These are phyloP conservation scores for Rhadinocentrus ornatus DNA, from an alignment of 2,797 vertebrate species.

Conservation along the genomic window DNA sequence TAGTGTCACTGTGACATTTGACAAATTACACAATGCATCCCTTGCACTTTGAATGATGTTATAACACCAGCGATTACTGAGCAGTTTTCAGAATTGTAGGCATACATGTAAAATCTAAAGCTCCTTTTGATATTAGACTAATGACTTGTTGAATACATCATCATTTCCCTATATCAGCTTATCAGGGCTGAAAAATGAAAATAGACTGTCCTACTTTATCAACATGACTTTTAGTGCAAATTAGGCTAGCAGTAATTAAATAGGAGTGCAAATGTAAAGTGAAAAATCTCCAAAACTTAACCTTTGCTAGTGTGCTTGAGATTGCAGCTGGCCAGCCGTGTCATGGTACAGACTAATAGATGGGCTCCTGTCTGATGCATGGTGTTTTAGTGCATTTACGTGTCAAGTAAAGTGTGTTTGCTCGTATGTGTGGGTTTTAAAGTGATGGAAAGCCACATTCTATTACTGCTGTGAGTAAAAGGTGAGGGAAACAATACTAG, in stretches of 20 bases:
- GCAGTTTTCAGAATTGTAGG: conserved; percentile 34
- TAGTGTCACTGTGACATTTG: conserved; percentile 65
- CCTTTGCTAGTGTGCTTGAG: conserved; percentile 16
- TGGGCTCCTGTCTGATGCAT: conserved; percentile 38
- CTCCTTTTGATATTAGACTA: conserved; percentile 48
- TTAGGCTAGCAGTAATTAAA: conserved; percentile 31
- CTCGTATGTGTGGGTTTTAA: conserved; percentile 22
- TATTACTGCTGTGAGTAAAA: conserved; percentile 42
- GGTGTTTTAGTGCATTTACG: conserved; percentile 14
- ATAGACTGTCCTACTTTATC: conserved; percentile 70
- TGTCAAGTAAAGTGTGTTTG: conserved; percentile 27
- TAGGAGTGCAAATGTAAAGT: conserved; percentile 19
- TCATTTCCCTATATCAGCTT: conserved; percentile 64
- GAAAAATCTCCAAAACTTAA: conserved; percentile 27
- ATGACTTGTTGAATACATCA: conserved; percentile 72
- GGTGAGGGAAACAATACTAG: conserved; percentile 28
- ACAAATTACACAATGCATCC: conserved; percentile 52
- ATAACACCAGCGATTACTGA: conserved; percentile 46
- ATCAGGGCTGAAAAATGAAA: conserved; percentile 66
- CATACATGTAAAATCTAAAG: conserved; percentile 5
- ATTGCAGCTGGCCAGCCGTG: conserved; percentile 43
- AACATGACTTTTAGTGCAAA: conserved; percentile 39
- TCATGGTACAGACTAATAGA: conserved; percentile 49
- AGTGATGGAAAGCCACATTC: conserved; percentile 58
- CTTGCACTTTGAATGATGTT: conserved; percentile 51